Evolutionary conservation across 2,113 vertebrate genomes (phyloP), one percentile per base, ranked within the genome.

Genomic region (Sturnira hondurensis): DNA sequence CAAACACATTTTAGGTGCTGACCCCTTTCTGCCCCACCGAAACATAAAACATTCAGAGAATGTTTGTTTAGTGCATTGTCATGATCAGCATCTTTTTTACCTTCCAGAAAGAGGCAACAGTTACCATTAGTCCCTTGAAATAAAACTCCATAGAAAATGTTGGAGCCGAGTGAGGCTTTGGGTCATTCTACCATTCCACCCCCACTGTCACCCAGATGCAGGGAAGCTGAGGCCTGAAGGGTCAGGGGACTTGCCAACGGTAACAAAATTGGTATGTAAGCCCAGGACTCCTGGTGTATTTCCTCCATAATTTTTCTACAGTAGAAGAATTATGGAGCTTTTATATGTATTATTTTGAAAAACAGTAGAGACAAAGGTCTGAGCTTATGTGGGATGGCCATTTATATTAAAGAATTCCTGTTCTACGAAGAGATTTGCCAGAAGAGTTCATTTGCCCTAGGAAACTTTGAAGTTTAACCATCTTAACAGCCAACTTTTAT

Each of bases 21-120:
- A 36, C 45, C 41, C n/a, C 38, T 14, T 24, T 56, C 43, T 0
- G 15, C n/a, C 12, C 19, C 14, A 67, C 67, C 22, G 8, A 56
- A 65, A 4, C 58, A n/a, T 33, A 10, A 6, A 45, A 61, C 14
- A 4, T 6, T 12, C 0, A 10, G 3, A 74, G 54, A 14, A 4
- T 4, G 5, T 52, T 47, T 4, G 20, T 17, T 7, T 68, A 20
- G 0, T 13, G 15, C 9, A 1, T 20, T 4, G 9, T n/a, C 17
- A 0, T 47, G 33, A 73, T 54, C n/a, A 17, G 24, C n/a, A 2
- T 36, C 8, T 2, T 33, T 11, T 16, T 20, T 7, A 22, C 17
- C 56, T 54, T 31, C 3, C 50, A 43, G 68, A n/a, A 38, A 20
- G 24, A 76, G 58, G 50, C 20, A 22, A 1, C 19, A 6, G 8